These are phyloP conservation scores for Pyralis farinalis DNA, from an alignment of 2,888 invertebrate genomes.

Conservation along the genomic window DNA sequence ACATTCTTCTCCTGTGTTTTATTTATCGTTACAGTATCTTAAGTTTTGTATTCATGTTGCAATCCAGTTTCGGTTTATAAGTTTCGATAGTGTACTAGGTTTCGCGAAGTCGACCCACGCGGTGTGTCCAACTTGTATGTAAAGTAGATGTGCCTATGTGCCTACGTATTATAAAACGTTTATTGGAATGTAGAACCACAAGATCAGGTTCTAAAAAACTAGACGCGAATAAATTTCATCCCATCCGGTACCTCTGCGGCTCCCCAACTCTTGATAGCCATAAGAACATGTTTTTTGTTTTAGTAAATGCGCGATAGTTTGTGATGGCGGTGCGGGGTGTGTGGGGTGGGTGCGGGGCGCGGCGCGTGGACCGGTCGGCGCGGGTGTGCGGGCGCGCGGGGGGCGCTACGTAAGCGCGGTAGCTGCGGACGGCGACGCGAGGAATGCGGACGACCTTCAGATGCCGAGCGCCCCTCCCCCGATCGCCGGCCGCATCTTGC, in stretches of 20 bases:
- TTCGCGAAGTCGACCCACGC: slow-evolving; percentile 17
- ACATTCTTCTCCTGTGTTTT: no score
- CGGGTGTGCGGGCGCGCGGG: slow-evolving; percentile 32
- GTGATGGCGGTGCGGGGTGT: slow-evolving; percentile 63
- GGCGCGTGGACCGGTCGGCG: slow-evolving; percentile 59
- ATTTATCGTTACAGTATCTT: no score
- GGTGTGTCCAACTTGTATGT: slow-evolving; percentile 13
- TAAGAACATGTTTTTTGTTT: slow-evolving; percentile 78
- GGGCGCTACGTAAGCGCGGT: slow-evolving; percentile 81
- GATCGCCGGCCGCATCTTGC: slow-evolving; percentile 74
- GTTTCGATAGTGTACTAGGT: slow-evolving; percentile 7
- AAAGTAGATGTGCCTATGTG: slow-evolving; percentile 23
- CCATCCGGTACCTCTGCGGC: slow-evolving; percentile 76
- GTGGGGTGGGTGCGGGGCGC: slow-evolving; percentile 44
- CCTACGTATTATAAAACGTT: slow-evolving; percentile 40
- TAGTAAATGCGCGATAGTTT: slow-evolving; percentile 76
- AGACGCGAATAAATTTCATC: slow-evolving; percentile 77
- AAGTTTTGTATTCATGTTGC: background rate
- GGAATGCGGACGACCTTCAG: slow-evolving; percentile 82
- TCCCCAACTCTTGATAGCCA: slow-evolving; percentile 71
- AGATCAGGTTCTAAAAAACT: slow-evolving; percentile 63
- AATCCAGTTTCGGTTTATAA: slow-evolving; percentile 4
- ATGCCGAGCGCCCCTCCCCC: slow-evolving; percentile 78
- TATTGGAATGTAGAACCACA: slow-evolving; percentile 65
- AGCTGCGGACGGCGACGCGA: slow-evolving; percentile 79